A percentile compares a stretch with the other conserved stretches of the same genome.
Evolutionary conservation across 2,797 vertebrate genomes (phyloP).

Genomic region (Alexandromys oeconomus): DNA sequence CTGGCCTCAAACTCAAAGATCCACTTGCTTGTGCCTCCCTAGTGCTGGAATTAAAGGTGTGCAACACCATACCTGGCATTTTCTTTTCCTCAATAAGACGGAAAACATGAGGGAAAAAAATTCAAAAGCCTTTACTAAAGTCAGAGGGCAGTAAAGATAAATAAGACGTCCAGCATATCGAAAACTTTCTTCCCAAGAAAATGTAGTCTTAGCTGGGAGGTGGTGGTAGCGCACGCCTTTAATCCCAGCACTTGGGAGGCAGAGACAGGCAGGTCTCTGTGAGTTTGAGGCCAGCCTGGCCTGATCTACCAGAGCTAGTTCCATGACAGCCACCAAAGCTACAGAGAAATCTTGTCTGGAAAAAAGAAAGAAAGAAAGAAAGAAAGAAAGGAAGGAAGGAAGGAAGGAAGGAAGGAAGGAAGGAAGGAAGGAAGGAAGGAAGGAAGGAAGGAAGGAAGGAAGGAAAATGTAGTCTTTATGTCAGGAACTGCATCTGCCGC

Average conservation of each 20-base stretch:
- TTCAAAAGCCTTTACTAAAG: conserved; percentile 41
- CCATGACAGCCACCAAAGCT: too few relatives aligned
- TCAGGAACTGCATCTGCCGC: not conserved
- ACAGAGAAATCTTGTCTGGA: too few relatives aligned
- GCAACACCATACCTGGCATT: not conserved
- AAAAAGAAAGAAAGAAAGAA: too few relatives aligned
- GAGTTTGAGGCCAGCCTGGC: too few relatives aligned
- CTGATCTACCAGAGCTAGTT: too few relatives aligned
- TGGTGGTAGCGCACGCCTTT: too few relatives aligned
- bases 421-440: not conserved
- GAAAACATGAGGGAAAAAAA: conserved; percentile 10
- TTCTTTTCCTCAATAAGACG: conserved; percentile 47
- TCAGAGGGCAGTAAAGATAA: conserved; percentile 56
- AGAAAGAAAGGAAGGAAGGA: too few relatives aligned
- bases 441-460: too few relatives aligned
- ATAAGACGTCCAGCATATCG: not conserved
- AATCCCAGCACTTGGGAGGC: too few relatives aligned
- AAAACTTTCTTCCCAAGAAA: conserved; percentile 1
- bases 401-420: too few relatives aligned
- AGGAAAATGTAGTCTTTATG: not conserved
- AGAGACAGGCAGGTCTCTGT: too few relatives aligned
- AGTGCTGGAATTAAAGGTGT: not conserved
- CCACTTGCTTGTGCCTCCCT: not conserved
- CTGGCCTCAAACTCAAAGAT: not conserved
- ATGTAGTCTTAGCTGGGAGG: not conserved